phyloP scores from a whole-genome alignment of 2,888 invertebrate species.

The Caenorhabditis parvicauda region DNA sequence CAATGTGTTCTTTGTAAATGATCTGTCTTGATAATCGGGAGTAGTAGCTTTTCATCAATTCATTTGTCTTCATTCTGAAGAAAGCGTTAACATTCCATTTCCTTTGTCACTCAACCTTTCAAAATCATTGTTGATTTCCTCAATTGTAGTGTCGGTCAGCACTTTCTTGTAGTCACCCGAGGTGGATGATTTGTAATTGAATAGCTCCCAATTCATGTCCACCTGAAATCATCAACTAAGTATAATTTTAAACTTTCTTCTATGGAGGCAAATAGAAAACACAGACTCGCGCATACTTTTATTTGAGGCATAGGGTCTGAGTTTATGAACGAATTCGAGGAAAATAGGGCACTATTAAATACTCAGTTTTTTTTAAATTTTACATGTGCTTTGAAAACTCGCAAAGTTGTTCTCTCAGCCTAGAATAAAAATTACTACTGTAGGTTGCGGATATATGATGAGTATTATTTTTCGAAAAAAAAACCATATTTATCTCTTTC shows the following conservation, averaged over 20 bases:
- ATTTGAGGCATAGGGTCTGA: background rate
- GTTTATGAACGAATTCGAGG: background rate
- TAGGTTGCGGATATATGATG: too few relatives aligned
- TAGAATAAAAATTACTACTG: too few relatives aligned
- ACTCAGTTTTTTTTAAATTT: too few relatives aligned
- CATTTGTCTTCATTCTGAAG: constrained; percentile 28
- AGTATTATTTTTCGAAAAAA: too few relatives aligned
- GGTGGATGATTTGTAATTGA: constrained; percentile 3
- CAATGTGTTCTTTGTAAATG: constrained; percentile 16
- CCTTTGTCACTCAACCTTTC: too few relatives aligned
- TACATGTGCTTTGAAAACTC: too few relatives aligned
- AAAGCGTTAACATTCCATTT: too few relatives aligned
- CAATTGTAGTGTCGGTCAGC: constrained; percentile 13
- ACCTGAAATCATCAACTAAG: too few relatives aligned
- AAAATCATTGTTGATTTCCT: constrained; percentile 19
- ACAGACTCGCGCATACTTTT: background rate
- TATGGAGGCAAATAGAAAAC: background rate
- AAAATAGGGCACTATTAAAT: too few relatives aligned
- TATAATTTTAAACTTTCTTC: too few relatives aligned
- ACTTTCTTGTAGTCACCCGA: constrained; percentile 5
- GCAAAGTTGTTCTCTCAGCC: too few relatives aligned
- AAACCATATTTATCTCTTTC: constrained; percentile 23
- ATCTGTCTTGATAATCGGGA: constrained; percentile 11
- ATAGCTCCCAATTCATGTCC: too few relatives aligned
- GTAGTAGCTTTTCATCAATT: constrained; percentile 9